These are phyloP conservation scores for Zaprionus lineosus DNA, from an alignment of 2,888 invertebrate species.

Conservation along the genomic window DNA sequence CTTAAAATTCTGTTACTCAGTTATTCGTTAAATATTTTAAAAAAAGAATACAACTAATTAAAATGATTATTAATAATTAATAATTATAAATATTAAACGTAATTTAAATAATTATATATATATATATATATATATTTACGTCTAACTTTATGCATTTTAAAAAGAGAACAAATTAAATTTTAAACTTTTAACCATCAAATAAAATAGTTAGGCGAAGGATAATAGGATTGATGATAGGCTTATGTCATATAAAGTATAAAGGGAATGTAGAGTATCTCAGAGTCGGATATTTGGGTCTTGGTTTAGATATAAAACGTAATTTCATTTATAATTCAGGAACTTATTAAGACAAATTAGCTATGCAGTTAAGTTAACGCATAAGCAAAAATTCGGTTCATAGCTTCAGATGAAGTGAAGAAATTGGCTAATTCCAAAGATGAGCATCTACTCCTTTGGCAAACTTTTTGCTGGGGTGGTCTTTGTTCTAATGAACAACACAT, in stretches of 20 bases:
- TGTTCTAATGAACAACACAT: constrained; percentile 14
- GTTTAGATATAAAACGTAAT: too few species aligned
- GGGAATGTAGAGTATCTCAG: too few species aligned
- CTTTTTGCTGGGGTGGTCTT: constrained; percentile 14
- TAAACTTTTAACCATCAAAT: too few species aligned
- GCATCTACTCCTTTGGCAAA: constrained; percentile 29
- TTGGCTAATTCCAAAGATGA: constrained; percentile 28
- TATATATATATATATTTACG: neutral
- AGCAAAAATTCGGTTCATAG: constrained; percentile 8
- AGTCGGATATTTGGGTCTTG: too few species aligned
- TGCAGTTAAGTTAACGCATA: neutral
- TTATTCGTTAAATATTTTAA: too few species aligned
- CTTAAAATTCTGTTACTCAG: too few species aligned
- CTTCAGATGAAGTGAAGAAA: constrained; percentile 27
- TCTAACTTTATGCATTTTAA: neutral
- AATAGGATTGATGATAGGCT: too few species aligned
- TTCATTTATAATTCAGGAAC: constrained; percentile 13
- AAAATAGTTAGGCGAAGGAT: too few species aligned
- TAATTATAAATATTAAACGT: neutral
- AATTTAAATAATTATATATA: neutral
- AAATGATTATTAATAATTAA: too few species aligned
- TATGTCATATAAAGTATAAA: too few species aligned
- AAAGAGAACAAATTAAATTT: too few species aligned
- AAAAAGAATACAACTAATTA: too few species aligned
- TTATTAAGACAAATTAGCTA: constrained; percentile 8